phyloP scores from a whole-genome alignment of 2,888 invertebrate species.

The Ophion obscuratus region DNA sequence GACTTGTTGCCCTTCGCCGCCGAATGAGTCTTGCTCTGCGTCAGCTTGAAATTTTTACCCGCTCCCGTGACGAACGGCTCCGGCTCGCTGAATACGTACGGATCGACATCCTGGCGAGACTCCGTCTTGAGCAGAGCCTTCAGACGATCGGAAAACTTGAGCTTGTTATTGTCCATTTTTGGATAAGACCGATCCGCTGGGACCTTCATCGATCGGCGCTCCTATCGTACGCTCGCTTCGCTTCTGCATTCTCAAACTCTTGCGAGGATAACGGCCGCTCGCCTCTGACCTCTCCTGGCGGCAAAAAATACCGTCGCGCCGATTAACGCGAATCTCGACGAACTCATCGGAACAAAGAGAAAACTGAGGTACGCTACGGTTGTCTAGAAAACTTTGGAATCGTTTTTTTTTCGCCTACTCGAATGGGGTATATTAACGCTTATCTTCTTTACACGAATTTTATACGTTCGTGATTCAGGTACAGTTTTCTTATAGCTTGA shows the following conservation, averaged over 20 bases:
- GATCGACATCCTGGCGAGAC: constrained; percentile 83
- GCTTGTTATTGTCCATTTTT: constrained; percentile 83
- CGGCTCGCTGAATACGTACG: constrained; percentile 85
- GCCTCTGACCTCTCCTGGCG: not conserved
- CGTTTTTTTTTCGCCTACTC: not conserved
- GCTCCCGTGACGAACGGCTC: constrained; percentile 78
- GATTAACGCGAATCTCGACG: not conserved
- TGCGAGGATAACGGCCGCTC: constrained; percentile 15
- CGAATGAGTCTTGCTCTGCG: constrained; percentile 69
- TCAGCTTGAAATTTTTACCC: constrained; percentile 74
- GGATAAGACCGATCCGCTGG: constrained; percentile 75
- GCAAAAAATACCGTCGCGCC: not conserved
- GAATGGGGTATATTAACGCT: not conserved
- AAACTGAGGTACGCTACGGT: not conserved
- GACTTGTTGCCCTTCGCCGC: constrained; percentile 75
- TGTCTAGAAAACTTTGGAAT: not conserved
- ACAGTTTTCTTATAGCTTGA: constrained; percentile 54
- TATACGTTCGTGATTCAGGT: constrained; percentile 11
- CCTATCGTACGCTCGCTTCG: constrained; percentile 70
- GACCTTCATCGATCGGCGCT: constrained; percentile 80
- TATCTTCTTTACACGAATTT: constrained; percentile 33
- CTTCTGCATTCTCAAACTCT: constrained; percentile 80
- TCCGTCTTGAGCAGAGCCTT: constrained; percentile 83
- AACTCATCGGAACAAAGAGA: constrained; percentile 23
- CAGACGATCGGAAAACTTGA: constrained; percentile 84